Evolutionary conservation across 2,888 invertebrate species (phyloP), one percentile per base, ranked within the genome.

Genomic region (Chrysolina americana): DNA sequence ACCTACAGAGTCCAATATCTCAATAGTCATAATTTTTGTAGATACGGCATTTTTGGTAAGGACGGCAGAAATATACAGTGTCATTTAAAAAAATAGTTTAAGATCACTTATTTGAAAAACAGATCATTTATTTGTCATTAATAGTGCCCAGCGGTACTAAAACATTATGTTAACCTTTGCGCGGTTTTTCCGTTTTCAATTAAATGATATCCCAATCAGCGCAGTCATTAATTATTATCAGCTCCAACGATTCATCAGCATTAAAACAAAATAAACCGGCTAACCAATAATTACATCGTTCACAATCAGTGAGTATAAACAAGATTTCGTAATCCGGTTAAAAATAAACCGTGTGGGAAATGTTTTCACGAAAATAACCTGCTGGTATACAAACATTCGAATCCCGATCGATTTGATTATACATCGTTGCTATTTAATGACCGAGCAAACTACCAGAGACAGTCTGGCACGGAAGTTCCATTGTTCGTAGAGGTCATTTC

Each of bases 401-500:
- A 47, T 15, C 15, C n/a, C n/a, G 3, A 36, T 59, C 59, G 59
- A 59, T 59, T 59, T 59, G 59, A 59, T 59, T 59, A 28, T 36
- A 17, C 59, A 4, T 28, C n/a, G 23, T 59, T 59, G 28, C 10
- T 59, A 28, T 59, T 59, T 59, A 59, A 59, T 59, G 59, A n/a
- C 28, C 23, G 8, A 6, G 6, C 59, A 13, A 59, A 59, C 59
- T 28, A 59, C 36, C 59, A 36, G 59, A 59, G 59, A 59, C 59
- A 28, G 59, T 36, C 59, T 59, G 36, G 36, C 59, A 28, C 36
- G 28, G 23, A 56, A 6, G n/a, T 59, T 59, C 10, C 17, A 59
- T 36, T 59, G 17, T 59, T 28, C n/a, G n/a, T n/a, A 36, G 59
- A 36, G 59, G 59, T 36, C 59, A 59, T 59, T 59, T 59, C 59